phyloP scores from a whole-genome alignment of 2,113 vertebrate species.

The Australoheros scitulus region DNA sequence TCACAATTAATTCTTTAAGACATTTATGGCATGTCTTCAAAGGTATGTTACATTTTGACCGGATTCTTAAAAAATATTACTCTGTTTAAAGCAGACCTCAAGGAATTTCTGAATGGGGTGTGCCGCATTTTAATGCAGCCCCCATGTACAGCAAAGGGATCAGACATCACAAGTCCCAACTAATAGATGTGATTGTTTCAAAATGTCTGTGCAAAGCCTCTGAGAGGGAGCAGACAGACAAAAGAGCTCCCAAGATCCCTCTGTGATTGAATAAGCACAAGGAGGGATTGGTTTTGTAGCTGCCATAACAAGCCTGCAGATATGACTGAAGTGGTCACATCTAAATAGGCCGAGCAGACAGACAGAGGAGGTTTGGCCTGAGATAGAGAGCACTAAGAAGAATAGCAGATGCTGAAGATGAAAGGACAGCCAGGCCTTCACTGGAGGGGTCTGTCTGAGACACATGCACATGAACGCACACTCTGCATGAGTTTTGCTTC shows the following conservation, averaged over 20 bases:
- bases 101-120: constrained; percentile 43
- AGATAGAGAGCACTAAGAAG: constrained; percentile 51
- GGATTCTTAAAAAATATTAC: constrained; percentile 22
- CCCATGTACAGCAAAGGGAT: constrained; percentile 56
- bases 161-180: constrained; percentile 74
- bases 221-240: constrained; percentile 65
- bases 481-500: constrained; percentile 8
- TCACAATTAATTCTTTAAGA: constrained; percentile 11
- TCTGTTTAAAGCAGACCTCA: constrained; percentile 24
- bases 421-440: constrained; percentile 51
- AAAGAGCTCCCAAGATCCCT: constrained; percentile 58
- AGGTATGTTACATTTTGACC: background rate
- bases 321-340: constrained; percentile 71
- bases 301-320: constrained; percentile 60
- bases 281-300: constrained; percentile 56
- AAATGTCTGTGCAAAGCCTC: constrained; percentile 67
- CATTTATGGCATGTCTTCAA: constrained; percentile 31
- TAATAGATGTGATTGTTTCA: constrained; percentile 69
- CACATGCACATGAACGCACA: constrained; percentile 6
- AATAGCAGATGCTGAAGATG: constrained; percentile 67
- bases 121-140: constrained; percentile 37
- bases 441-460: constrained; percentile 55
- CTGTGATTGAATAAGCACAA: constrained; percentile 70
- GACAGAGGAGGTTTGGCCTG: constrained; percentile 44
- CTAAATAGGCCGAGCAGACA: constrained; percentile 56